Base-by-base conservation (phyloP, 2,797 vertebrate species). In the Miichthys miiuy region DNA sequence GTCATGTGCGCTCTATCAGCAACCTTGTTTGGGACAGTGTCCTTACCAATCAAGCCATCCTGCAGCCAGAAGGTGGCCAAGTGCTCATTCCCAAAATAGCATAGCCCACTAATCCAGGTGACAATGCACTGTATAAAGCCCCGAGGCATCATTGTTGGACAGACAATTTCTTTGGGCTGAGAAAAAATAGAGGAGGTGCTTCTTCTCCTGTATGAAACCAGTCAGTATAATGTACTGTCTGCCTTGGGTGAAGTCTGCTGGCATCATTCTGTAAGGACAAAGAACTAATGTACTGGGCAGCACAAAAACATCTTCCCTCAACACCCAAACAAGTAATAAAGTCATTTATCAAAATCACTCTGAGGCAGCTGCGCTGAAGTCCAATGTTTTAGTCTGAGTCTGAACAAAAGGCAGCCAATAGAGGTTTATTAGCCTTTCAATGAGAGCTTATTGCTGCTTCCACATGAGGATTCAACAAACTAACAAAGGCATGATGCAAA, bases 271-370 rank as follows among this genome's bases (percentile, higher is more conserved):
- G 78, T 80, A 65, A 87, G 75, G 85, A 88, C 77, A 75, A 88
- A 88, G 34, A 84, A 66, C 47, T 82, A 88, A 89, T 88, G 82
- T 75, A 84, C 68, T 71, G 82, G 72, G 77, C 88, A 77, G 75
- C 73, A 85, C 69, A 67, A 84, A 89, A 90, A 88, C 75, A 83
- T 87, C 82, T 80, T 73, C 83, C 80, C 86, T 82, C 82, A 80
- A 85, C 90, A 81, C 80, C 84, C 64, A 87, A 84, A 88, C 74
- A 88, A 81, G 74, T 91, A 92, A 91, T 92, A 84, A 92, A 88
- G 88, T 79, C 27, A 88, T 94, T 93, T 72, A 89, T 93, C 93
- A 90, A 91, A 90, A 91, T 91, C 87, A 75, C 54, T 79, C 69
- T 34, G 54, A 70, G 63, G 82, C 85, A 85, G 88, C 63, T 30